Evolutionary conservation across 2,113 vertebrate species (phyloP).

Genomic region (Xenopus tropicalis): DNA sequence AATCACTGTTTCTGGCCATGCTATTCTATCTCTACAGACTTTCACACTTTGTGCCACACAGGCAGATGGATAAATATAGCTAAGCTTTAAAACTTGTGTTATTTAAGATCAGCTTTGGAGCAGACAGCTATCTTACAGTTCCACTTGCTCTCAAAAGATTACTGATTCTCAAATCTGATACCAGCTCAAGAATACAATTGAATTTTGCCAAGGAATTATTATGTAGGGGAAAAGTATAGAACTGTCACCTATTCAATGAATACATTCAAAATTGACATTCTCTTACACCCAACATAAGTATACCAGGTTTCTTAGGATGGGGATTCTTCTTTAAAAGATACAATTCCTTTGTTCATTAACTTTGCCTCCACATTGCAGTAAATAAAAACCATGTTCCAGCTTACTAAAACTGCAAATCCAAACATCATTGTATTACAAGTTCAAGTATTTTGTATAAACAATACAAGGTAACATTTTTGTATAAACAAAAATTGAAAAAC

Average conservation of each 20-base stretch:
- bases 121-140: conserved; percentile 19
- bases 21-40: not conserved
- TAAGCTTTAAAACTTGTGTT: conserved; percentile 43
- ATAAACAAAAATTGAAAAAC: too few relatives aligned
- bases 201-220: conserved; percentile 41
- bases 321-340: too few relatives aligned
- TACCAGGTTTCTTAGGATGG: too few relatives aligned
- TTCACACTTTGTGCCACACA: conserved; percentile 16
- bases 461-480: too few relatives aligned
- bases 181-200: conserved; percentile 27
- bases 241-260: not conserved
- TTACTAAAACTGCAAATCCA: too few relatives aligned
- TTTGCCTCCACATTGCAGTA: too few relatives aligned
- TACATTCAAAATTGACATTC: too few relatives aligned
- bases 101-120: conserved; percentile 34
- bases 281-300: too few relatives aligned
- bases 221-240: conserved; percentile 34
- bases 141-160: conserved; percentile 20
- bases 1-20: not conserved
- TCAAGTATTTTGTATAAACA: too few relatives aligned
- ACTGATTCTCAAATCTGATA: conserved; percentile 28
- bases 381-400: too few relatives aligned
- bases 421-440: too few relatives aligned
- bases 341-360: too few relatives aligned
- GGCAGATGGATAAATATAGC: conserved; percentile 30